These are phyloP conservation scores for Tautogolabrus adspersus DNA, from an alignment of 2,113 vertebrate species.

Conservation along the genomic window DNA sequence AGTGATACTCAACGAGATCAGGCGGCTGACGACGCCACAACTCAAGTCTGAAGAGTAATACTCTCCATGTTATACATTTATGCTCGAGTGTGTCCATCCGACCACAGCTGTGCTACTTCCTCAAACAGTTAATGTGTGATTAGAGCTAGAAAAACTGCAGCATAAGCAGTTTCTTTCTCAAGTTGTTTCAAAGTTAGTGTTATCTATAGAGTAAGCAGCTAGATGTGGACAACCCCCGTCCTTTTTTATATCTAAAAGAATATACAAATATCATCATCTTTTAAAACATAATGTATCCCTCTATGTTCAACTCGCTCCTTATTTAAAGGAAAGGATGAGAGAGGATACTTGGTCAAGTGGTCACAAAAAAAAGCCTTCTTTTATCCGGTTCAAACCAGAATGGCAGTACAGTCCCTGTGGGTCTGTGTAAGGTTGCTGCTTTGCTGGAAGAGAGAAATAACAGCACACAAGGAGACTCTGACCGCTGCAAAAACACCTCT, in stretches of 20 bases:
- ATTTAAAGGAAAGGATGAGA: conserved; percentile 27
- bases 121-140: neutral
- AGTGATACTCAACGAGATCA: neutral
- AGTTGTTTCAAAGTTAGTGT: neutral
- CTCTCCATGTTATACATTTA: neutral
- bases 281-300: neutral
- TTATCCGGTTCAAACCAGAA: conserved; percentile 67
- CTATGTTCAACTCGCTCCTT: neutral
- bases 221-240: neutral
- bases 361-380: conserved; percentile 54
- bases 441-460: conserved; percentile 12
- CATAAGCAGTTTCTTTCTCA: neutral
- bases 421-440: conserved; percentile 25
- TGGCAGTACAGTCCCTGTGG: conserved; percentile 4
- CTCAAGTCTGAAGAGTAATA: neutral
- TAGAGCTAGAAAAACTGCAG: conserved; percentile 11
- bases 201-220: neutral
- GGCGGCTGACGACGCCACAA: neutral
- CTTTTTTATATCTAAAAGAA: neutral
- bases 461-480: conserved; percentile 12
- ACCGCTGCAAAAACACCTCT: conserved; percentile 21
- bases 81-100: neutral
- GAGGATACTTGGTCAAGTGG: conserved; percentile 27
- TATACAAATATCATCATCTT: neutral
- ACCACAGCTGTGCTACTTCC: conserved; percentile 25